Percentiles rank a stretch among this genome's conserved stretches.
Evolutionary conservation across 2,113 vertebrate genomes (phyloP).

Genomic region (Pedionomus torquatus): DNA sequence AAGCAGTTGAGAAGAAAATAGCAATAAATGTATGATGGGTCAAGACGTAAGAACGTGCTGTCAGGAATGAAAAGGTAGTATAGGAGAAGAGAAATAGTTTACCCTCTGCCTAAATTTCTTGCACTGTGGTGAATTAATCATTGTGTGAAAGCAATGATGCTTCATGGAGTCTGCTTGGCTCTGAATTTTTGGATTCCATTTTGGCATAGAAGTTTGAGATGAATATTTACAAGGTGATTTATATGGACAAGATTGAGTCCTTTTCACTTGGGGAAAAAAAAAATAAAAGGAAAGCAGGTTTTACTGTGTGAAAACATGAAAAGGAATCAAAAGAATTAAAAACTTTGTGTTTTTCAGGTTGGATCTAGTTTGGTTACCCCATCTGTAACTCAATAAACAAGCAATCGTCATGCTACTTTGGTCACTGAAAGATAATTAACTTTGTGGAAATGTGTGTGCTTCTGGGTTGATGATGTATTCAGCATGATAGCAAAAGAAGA

Average conservation of each 20-base stretch:
- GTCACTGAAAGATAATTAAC: background rate
- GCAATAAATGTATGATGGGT: constrained; percentile 14
- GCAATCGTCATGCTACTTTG: background rate
- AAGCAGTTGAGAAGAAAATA: constrained; percentile 4
- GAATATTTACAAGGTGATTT: constrained; percentile 16
- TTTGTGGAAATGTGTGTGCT: background rate
- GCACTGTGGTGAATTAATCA: background rate
- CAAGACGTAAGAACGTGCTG: background rate
- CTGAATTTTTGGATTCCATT: background rate
- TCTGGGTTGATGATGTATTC: constrained; percentile 22
- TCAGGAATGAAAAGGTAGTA: background rate
- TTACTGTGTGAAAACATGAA: background rate
- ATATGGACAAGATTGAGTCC: background rate
- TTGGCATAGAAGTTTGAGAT: background rate
- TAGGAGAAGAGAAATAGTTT: constrained; percentile 31
- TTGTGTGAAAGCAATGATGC: background rate
- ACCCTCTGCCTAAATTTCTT: constrained; percentile 24
- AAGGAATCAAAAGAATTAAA: background rate
- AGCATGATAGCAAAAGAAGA: background rate
- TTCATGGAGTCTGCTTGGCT: background rate
- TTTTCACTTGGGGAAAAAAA: background rate
- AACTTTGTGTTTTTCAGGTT: background rate
- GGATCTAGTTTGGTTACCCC: background rate
- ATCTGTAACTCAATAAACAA: background rate
- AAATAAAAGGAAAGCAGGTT: background rate